Evolutionary conservation across 2,888 invertebrate genomes (phyloP).

Genomic region (Drosophila picticornis): DNA sequence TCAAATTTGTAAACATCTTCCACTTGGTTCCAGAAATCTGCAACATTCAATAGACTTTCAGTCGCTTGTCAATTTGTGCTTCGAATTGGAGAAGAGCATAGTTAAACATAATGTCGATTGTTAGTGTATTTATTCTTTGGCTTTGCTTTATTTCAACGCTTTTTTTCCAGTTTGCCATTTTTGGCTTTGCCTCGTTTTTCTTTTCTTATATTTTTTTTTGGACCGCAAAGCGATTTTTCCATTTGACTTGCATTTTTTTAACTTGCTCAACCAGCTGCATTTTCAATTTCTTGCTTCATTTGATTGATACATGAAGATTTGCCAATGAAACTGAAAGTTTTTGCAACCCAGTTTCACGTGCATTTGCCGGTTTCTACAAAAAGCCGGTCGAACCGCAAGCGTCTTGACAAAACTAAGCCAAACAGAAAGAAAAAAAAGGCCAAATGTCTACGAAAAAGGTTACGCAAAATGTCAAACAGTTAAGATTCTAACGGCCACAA

Average conservation of each 20-base stretch:
- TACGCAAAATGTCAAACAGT: constrained; percentile 84
- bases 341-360: constrained; percentile 28
- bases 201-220: constrained; percentile 2
- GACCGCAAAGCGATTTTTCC: constrained; percentile 15
- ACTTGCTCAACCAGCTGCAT: constrained; percentile 30
- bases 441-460: constrained; percentile 81
- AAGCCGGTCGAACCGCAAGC: constrained; percentile 26
- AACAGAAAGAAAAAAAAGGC: constrained; percentile 58
- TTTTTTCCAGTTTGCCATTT: constrained; percentile 18
- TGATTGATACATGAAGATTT: constrained; percentile 48
- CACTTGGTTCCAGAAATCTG: background rate
- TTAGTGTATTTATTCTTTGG: constrained; percentile 21
- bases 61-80: background rate
- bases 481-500: constrained; percentile 83
- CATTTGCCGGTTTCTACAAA: constrained; percentile 21
- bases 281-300: constrained; percentile 49
- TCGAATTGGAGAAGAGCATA: constrained; percentile 6
- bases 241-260: constrained; percentile 36
- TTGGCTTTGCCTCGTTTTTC: constrained; percentile 25
- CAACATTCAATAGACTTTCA: background rate
- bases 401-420: constrained; percentile 32
- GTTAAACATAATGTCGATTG: constrained; percentile 12
- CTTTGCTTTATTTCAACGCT: constrained; percentile 19
- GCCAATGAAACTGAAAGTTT: constrained; percentile 73
- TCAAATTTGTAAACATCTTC: background rate